Evolutionary conservation across 2,797 vertebrate species (phyloP), one percentile per base, ranked within the genome.

Genomic region (Lindbergichthys nudifrons): DNA sequence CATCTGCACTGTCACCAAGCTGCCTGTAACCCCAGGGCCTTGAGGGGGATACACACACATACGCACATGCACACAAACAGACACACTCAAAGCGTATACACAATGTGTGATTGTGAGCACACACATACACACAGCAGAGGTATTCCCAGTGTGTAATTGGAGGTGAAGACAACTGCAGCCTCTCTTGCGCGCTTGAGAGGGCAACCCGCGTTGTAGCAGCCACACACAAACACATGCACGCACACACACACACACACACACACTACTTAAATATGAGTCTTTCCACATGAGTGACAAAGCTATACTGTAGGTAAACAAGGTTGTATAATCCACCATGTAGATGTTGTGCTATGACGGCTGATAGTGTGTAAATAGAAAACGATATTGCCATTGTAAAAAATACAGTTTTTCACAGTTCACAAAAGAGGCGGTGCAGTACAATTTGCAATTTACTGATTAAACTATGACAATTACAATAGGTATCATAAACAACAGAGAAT

Each of bases 1-100:
- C 95, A 95, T 95, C 95, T 95, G 95, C 92, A 94, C 92, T 74
- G 88, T 93, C 92, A 94, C 93, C 92, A 92, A 93, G 92, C 91
- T 91, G 92, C 92, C 92, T 91, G 87, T 90, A 94, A 95, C 94
- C 94, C 94, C 87, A 88, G 90, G 90, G 90, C 85, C 88, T 89
- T 66, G 80, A 15, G 58, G 88, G 85, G 79, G 54, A 73, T 56
- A 39, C 13, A 39, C 62, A 50, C 60, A 65, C 70, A 63, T 11
- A 69, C 65, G 43, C 52, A 65, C 51, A 57, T 36, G 65, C 30
- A 54, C 68, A 79, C 84, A 78, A 71, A 82, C 73, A 86, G 56
- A 61, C 58, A 41, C 69, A 77, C 60, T 81, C 60, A 75, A 81
- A 90, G 80, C 76, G 75, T 78, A 65, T 23, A 66, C 47, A 73